A percentile compares a stretch with the other conserved stretches of the same genome.
phyloP scores from a whole-genome alignment of 2,888 invertebrate genomes.

The Chorisops tibialis region DNA sequence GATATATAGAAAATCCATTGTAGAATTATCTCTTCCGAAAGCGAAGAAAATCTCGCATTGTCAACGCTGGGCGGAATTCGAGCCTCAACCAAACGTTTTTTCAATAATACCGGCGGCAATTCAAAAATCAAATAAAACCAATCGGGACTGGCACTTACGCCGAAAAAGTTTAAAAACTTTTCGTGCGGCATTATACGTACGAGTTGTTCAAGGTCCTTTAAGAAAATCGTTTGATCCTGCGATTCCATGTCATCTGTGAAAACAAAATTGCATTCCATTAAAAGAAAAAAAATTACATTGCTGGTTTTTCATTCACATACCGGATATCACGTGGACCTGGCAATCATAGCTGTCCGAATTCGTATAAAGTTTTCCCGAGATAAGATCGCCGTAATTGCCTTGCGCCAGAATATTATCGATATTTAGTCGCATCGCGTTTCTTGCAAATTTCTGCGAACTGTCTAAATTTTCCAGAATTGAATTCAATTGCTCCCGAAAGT shows the following conservation, averaged over 20 bases:
- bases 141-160: conserved; percentile 75
- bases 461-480: conserved; percentile 59
- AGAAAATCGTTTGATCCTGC: conserved; percentile 53
- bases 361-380: conserved; percentile 63
- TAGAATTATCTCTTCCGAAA: conserved; percentile 62
- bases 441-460: conserved; percentile 55
- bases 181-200: conserved; percentile 67
- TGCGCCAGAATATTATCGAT: conserved; percentile 66
- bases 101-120: conserved; percentile 63
- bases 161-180: conserved; percentile 70
- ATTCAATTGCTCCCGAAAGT: conserved; percentile 72
- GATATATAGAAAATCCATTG: conserved; percentile 66
- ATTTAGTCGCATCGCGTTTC: conserved; percentile 69
- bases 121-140: conserved; percentile 73
- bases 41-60: conserved; percentile 55
- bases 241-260: conserved; percentile 53
- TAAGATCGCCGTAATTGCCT: conserved; percentile 76
- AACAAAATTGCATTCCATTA: neutral
- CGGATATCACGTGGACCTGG: conserved; percentile 64
- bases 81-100: conserved; percentile 66
- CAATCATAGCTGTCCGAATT: conserved; percentile 49
- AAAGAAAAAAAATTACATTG: neutral
- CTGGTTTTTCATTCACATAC: conserved; percentile 29
- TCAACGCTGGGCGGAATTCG: conserved; percentile 48
- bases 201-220: conserved; percentile 70